Evolutionary conservation across 2,113 vertebrate species (phyloP).

Genomic region (Pseudorectes ferrugineus): DNA sequence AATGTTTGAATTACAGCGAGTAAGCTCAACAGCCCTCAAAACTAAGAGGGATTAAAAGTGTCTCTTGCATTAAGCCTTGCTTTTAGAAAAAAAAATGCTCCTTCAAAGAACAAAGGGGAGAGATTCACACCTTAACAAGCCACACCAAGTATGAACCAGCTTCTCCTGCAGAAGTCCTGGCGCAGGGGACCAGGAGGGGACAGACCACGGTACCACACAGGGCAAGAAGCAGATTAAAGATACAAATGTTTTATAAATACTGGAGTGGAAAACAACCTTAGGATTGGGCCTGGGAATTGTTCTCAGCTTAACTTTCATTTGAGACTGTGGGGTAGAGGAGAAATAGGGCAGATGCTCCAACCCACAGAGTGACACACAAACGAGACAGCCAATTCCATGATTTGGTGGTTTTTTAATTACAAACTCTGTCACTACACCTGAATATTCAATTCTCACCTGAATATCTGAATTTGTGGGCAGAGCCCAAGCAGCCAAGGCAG

Average conservation of each 20-base stretch:
- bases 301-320: background rate
- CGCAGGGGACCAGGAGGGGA: background rate
- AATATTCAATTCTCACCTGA: background rate
- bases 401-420: background rate
- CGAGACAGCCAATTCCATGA: fast-evolving
- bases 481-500: background rate
- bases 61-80: background rate
- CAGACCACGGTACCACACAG: fast-evolving
- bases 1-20: fast-evolving
- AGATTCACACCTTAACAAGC: background rate
- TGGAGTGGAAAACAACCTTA: background rate
- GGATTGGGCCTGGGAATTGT: background rate
- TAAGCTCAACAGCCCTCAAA: background rate
- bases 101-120: background rate
- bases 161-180: background rate
- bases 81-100: background rate
- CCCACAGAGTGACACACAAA: background rate
- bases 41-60: background rate
- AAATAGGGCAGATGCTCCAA: background rate
- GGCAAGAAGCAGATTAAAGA: background rate
- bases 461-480: background rate
- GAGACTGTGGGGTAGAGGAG: background rate
- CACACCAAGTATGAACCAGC: background rate
- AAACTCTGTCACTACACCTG: background rate
- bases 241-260: background rate